A percentile compares a stretch with the other conserved stretches of the same genome.
Conservation (phyloP, 2,888 invertebrate species). For the Hirtodrosophila confusa region DNA sequence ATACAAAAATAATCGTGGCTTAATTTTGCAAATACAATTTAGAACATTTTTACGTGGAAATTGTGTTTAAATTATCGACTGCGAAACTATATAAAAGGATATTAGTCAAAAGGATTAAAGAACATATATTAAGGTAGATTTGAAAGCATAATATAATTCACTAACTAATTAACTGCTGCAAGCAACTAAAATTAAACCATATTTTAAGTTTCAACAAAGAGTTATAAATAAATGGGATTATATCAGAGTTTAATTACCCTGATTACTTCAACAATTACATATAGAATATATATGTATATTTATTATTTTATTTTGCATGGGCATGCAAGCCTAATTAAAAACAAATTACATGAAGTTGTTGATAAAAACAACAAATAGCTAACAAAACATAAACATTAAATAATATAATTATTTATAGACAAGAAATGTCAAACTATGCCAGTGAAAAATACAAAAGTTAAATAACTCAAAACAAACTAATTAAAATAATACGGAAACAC, state of each 20-base stretch:
- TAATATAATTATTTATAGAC: too few relatives aligned
- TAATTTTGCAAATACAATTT: conserved; percentile 84
- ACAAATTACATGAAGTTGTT: conserved; percentile 1
- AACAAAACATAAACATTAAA: not conserved
- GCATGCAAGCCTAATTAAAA: conserved; percentile 3
- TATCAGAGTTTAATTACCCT: not conserved
- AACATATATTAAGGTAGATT: conserved; percentile 29
- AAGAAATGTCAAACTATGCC: too few relatives aligned
- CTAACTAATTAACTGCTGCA: too few relatives aligned
- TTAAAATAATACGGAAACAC: not conserved
- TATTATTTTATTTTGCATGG: not conserved
- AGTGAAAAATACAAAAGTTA: not conserved
- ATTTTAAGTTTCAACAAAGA: not conserved
- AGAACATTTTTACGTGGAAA: conserved; percentile 81
- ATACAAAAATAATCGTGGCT: conserved; percentile 84
- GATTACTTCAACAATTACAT: not conserved
- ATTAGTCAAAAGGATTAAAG: conserved; percentile 11
- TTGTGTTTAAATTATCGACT: conserved; percentile 13
- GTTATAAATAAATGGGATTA: not conserved
- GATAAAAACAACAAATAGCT: not conserved
- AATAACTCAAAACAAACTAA: not conserved
- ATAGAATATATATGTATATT: not conserved
- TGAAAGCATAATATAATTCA: too few relatives aligned
- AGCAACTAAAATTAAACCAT: too few relatives aligned
- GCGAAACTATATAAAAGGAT: conserved; percentile 22